These are phyloP conservation scores for Rafetus swinhoei DNA, from an alignment of 2,113 vertebrate genomes.

Conservation along the genomic window DNA sequence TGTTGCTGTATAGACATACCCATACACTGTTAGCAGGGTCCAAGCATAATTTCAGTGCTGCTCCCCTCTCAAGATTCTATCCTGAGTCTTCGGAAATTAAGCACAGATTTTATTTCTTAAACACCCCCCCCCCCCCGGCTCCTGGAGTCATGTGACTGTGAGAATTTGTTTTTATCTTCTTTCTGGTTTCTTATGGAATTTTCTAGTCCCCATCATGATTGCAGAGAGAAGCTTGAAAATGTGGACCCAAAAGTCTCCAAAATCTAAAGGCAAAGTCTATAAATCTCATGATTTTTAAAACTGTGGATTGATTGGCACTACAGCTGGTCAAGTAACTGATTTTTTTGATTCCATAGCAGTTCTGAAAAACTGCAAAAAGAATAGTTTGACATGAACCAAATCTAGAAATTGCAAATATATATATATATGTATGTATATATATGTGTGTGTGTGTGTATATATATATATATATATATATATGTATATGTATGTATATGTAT, in stretches of 20 bases:
- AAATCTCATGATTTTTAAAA: background rate
- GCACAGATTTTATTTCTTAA: background rate
- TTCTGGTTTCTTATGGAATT: background rate
- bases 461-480: no score
- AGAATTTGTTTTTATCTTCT: background rate
- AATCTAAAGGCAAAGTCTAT: accelerated
- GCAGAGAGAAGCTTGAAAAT: background rate
- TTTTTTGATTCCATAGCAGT: background rate
- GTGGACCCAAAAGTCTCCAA: background rate
- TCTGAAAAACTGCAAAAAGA: background rate
- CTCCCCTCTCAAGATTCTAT: slow-evolving; percentile 24
- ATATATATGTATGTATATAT: no score
- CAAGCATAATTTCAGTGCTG: slow-evolving; percentile 6
- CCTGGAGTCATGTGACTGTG: background rate
- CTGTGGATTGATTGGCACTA: background rate
- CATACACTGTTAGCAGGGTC: background rate
- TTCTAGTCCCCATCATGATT: background rate
- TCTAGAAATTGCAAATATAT: background rate
- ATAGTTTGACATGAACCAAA: background rate
- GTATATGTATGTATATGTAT: no score
- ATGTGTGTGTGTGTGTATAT: no score
- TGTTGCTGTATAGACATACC: no score
- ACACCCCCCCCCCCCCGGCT: background rate
- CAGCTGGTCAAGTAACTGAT: background rate
- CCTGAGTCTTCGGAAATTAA: accelerated